These are phyloP conservation scores for Sinosuthora webbiana DNA, from an alignment of 2,113 vertebrate genomes.

Conservation along the genomic window DNA sequence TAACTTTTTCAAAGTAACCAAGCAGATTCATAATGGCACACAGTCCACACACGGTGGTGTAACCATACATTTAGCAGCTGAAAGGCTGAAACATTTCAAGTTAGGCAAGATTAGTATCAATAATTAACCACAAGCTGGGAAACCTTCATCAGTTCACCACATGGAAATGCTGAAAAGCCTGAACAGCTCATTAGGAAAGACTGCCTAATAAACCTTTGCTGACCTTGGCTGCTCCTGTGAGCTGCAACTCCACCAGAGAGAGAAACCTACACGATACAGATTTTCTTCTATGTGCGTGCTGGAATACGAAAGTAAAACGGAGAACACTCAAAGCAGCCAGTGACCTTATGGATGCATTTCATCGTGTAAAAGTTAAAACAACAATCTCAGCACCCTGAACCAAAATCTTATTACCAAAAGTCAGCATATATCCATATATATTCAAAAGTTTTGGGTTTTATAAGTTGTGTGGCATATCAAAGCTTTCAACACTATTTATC, in stretches of 20 bases:
- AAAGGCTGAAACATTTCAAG: slow-evolving; percentile 6
- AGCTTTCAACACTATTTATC: neutral
- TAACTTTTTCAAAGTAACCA: neutral
- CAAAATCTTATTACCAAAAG: neutral
- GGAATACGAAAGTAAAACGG: neutral
- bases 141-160: slow-evolving; percentile 51
- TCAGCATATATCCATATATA: neutral
- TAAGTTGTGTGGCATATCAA: neutral
- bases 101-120: neutral
- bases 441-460: neutral
- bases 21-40: neutral
- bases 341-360: neutral
- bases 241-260: neutral
- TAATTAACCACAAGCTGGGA: slow-evolving; percentile 55
- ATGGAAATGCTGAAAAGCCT: slow-evolving; percentile 41
- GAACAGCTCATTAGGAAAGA: slow-evolving; percentile 50
- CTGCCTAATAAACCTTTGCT: slow-evolving; percentile 58
- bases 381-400: neutral
- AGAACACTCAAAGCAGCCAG: neutral
- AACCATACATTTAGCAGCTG: neutral
- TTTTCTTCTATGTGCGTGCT: neutral
- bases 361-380: neutral
- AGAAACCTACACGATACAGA: neutral
- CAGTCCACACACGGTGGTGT: neutral
- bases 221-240: slow-evolving; percentile 45